Evolutionary conservation across 2,797 vertebrate species (phyloP).

Genomic region (Tiaroga cobitis): DNA sequence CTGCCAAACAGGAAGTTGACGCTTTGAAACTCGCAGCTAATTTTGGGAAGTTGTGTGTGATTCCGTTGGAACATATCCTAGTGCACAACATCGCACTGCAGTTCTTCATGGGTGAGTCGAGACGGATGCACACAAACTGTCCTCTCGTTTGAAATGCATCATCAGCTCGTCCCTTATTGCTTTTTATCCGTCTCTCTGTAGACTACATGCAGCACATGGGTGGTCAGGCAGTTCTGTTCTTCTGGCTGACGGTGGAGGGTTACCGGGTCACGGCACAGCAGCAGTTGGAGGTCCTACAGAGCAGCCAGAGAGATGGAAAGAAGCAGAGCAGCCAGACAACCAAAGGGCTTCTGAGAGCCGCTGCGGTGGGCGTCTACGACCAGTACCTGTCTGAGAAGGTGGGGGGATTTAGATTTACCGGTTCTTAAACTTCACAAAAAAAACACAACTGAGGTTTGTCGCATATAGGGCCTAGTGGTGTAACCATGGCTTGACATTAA

Average conservation of each 20-base stretch:
- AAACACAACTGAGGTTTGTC: not conserved
- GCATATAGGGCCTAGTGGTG: not conserved
- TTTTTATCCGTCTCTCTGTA: constrained; percentile 60
- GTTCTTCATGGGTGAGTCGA: constrained; percentile 95
- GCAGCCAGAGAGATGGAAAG: constrained; percentile 88
- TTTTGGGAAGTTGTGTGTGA: constrained; percentile 97
- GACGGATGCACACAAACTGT: not conserved
- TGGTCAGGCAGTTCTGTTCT: constrained; percentile 97
- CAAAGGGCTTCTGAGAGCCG: constrained; percentile 91
- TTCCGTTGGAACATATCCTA: constrained; percentile 96
- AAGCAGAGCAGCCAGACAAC: constrained; percentile 89
- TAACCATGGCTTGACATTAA: too few species aligned
- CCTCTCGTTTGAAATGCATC: not conserved
- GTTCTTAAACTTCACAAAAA: not conserved
- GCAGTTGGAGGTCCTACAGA: constrained; percentile 91
- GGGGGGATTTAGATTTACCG: not conserved
- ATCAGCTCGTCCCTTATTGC: not conserved
- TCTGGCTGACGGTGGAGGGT: constrained; percentile 99
- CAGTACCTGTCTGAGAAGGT: constrained; percentile 99
- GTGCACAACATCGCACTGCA: constrained; percentile 99
- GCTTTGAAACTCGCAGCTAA: constrained; percentile 95
- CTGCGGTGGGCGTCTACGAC: constrained; percentile 94
- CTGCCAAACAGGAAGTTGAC: constrained; percentile 88
- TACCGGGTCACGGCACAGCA: constrained; percentile 98
- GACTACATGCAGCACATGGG: constrained; percentile 99